Evolutionary conservation across 2,888 invertebrate genomes (phyloP).

Genomic region (Chrysomela aeneicollis): DNA sequence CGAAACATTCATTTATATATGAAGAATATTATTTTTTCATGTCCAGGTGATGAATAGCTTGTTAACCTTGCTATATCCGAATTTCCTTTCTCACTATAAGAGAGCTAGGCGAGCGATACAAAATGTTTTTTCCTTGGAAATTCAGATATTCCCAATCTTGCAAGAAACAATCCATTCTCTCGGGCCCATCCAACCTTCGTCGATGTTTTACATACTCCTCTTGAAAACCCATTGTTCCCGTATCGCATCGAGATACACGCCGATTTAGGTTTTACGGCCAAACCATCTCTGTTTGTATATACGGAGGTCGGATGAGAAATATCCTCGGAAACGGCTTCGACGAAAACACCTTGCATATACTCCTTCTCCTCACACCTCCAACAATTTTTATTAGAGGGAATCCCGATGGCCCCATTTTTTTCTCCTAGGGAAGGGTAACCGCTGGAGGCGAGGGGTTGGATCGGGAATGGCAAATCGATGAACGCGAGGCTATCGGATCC

Average conservation of each 20-base stretch:
- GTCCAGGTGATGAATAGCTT: too few species aligned
- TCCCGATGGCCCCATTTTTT: slow-evolving; percentile 24
- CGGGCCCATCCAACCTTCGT: slow-evolving; percentile 13
- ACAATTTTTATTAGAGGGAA: slow-evolving; percentile 36
- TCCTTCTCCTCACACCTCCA: slow-evolving; percentile 32
- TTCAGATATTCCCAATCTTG: background rate
- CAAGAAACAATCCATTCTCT: background rate
- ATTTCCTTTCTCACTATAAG: too few species aligned
- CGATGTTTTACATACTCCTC: slow-evolving; percentile 21
- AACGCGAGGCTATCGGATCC: background rate
- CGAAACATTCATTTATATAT: too few species aligned
- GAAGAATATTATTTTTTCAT: too few species aligned
- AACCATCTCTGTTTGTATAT: slow-evolving; percentile 46
- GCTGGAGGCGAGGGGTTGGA: background rate
- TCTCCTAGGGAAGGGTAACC: slow-evolving; percentile 21
- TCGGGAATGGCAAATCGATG: slow-evolving; percentile 14
- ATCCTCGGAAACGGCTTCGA: slow-evolving; percentile 39
- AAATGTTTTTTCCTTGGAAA: background rate
- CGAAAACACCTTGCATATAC: slow-evolving; percentile 19
- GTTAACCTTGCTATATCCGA: too few species aligned
- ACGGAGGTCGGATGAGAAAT: slow-evolving; percentile 49
- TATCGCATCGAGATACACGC: slow-evolving; percentile 35
- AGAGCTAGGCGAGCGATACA: background rate
- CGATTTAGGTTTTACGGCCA: slow-evolving; percentile 47
- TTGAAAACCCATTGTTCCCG: slow-evolving; percentile 25